These are phyloP conservation scores for Cygnus buccinator DNA, from an alignment of 2,113 vertebrate genomes.

Conservation along the genomic window DNA sequence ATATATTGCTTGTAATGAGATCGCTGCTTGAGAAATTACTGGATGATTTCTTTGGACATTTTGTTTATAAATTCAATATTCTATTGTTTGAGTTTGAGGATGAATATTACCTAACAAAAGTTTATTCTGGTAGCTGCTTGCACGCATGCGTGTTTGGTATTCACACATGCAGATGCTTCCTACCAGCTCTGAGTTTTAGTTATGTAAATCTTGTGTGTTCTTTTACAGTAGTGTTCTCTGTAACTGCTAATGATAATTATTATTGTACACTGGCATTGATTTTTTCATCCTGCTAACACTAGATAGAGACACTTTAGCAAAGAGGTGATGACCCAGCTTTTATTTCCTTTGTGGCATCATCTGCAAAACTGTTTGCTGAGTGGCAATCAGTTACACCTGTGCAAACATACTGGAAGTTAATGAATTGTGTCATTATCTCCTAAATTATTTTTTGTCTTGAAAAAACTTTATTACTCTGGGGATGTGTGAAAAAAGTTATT, in stretches of 20 bases:
- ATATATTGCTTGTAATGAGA: background rate
- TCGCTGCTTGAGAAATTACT: background rate
- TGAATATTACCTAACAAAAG: background rate
- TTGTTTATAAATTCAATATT: background rate
- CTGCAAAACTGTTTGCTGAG: conserved; percentile 15
- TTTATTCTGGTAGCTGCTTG: background rate
- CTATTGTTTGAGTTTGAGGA: background rate
- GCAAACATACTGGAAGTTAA: conserved; percentile 41
- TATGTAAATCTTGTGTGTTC: background rate
- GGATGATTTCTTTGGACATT: background rate
- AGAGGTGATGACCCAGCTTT: background rate
- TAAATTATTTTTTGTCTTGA: background rate
- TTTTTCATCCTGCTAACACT: background rate
- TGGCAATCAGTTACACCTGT: conserved; percentile 26
- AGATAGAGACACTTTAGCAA: background rate
- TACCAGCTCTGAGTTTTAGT: background rate
- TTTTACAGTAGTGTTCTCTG: background rate
- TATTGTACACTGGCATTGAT: background rate
- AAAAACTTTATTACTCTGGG: background rate
- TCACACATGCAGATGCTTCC: too few relatives aligned
- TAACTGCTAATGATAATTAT: background rate
- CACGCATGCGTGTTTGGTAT: rapidly evolving
- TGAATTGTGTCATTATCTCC: background rate
- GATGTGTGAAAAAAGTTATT: background rate
- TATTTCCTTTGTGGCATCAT: background rate